Base-by-base conservation (phyloP, 1,140 invertebrate genomes). In the Anastrepha ludens region DNA sequence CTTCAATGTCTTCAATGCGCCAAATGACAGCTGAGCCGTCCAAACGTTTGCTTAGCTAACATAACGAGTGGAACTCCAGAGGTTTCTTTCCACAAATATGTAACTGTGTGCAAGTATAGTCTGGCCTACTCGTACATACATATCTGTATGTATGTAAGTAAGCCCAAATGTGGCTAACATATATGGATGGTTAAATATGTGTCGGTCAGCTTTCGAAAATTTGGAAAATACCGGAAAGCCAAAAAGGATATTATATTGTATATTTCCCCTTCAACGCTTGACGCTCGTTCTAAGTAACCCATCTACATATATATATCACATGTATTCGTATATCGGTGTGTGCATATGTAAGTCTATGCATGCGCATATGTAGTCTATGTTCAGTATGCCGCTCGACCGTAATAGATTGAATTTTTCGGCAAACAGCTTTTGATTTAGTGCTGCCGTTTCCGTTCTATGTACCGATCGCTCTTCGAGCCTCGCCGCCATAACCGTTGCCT, bases 151-250 rank as follows among this genome's bases (percentile, higher is more conserved):
- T 50, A 50, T 55, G 13, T 55, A 20, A 6, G 74, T 55, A n/a
- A 55, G 74, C 47, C 17, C 74, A 20, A 81, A 55, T 58, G 74
- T 8, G n/a, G 9, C n/a, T 55, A 58, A n/a, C 47, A 81, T 55
- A 29, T 55, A 8, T 55, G 50, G 6, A 55, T 29, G 29, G 29
- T 11, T 55, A 81, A 74, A 13, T 67, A 39, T 7, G 29, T n/a
- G 74, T 81, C 8, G 74, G 74, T 50, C 47, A 17, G n/a, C 17
- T 81, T 81, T 62, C 59, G 85, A 86, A 67, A 87, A 87, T 87
- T 29, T 87, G 86, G 86, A 87, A 87, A 87, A 87, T 70, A 87
- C 86, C 86, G 86, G 86, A 87, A 87, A 87, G 44, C 64, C 86
- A 50, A 87, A 87, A 65, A 87, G 86, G 86, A 87, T 87, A 87